Evolutionary conservation across 2,113 vertebrate genomes (phyloP).

Genomic region (Clinocottus analis): DNA sequence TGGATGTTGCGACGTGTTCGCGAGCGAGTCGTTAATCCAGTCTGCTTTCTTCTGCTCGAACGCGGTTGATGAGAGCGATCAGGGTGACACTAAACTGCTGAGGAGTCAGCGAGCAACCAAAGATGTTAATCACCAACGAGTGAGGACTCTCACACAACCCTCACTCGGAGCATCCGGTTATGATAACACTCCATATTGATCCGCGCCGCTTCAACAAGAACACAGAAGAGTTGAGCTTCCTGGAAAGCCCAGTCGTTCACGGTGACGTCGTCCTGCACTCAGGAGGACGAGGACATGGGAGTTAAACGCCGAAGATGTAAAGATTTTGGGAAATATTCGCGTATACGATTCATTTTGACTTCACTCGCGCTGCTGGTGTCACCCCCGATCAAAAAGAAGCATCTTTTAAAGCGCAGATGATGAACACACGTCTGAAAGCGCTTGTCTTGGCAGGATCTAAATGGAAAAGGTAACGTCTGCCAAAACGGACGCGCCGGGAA

Average conservation of each 20-base stretch:
- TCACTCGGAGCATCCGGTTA: background rate
- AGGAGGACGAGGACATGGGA: background rate
- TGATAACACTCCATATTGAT: too few relatives aligned
- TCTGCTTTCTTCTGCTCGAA: background rate
- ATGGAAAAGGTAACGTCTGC: background rate
- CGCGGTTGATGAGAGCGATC: background rate
- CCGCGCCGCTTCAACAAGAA: too few relatives aligned
- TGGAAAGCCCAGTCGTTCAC: background rate
- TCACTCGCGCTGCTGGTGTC: background rate
- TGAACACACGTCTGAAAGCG: background rate
- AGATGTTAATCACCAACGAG: background rate
- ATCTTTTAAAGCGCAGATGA: background rate
- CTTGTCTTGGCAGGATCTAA: conserved; percentile 14
- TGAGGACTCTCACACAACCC: background rate
- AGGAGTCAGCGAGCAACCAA: background rate
- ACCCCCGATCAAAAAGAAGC: background rate
- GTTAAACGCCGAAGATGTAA: background rate
- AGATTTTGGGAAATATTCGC: too few relatives aligned
- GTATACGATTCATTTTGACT: background rate
- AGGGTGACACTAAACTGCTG: background rate
- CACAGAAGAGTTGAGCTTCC: too few relatives aligned
- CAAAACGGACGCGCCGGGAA: background rate
- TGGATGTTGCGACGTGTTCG: background rate
- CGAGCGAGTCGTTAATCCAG: background rate
- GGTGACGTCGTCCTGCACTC: background rate